phyloP scores from a whole-genome alignment of 2,888 invertebrate species.

The Hemicrepidius hirtus region DNA sequence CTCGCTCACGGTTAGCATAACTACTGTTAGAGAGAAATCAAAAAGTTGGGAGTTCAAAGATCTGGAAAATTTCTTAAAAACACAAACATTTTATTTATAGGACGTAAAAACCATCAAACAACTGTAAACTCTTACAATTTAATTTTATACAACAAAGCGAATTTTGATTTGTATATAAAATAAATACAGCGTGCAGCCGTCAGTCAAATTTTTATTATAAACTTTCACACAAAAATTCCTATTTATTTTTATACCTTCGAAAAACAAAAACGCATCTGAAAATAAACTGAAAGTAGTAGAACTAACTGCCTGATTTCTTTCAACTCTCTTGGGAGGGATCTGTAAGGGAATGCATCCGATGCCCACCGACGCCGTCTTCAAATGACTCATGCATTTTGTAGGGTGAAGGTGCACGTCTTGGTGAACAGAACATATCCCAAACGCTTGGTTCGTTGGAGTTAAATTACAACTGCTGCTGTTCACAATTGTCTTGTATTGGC shows the following conservation, averaged over 20 bases:
- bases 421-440: slow-evolving; percentile 16
- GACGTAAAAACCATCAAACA: neutral
- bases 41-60: neutral
- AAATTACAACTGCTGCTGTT: neutral
- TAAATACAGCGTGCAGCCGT: neutral
- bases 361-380: slow-evolving; percentile 39
- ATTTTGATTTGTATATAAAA: neutral
- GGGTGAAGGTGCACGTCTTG: slow-evolving; percentile 42
- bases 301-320: slow-evolving; percentile 42
- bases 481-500: neutral
- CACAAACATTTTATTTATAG: neutral
- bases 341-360: slow-evolving; percentile 47
- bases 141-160: neutral
- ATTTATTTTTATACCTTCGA: neutral
- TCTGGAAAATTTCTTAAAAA: neutral
- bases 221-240: neutral
- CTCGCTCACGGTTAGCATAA: neutral
- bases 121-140: neutral
- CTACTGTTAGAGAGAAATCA: slow-evolving; percentile 2
- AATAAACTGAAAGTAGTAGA: slow-evolving; percentile 35
- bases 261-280: neutral
- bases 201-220: neutral
- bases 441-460: slow-evolving; percentile 27
- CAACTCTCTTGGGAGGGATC: slow-evolving; percentile 37
- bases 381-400: slow-evolving; percentile 46